Base-by-base conservation (phyloP, 2,113 vertebrate genomes). In the Sigmodon hispidus region DNA sequence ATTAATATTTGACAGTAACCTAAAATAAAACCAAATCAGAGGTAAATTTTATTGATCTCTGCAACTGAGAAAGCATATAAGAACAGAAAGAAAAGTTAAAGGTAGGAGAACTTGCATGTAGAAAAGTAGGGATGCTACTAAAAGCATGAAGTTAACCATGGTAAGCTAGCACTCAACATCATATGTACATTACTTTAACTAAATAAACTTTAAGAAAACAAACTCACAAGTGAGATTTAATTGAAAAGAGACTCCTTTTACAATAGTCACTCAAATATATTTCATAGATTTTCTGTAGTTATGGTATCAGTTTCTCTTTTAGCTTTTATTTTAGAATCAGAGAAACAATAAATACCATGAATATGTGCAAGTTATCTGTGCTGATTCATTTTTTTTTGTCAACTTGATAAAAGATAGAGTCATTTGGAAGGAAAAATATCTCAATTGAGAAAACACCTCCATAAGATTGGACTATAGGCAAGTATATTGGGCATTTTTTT, bases 11-110 rank as follows among this genome's bases (percentile, higher is more conserved):
- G 45, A 45, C 79, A 50, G 84, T 34, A 87, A 89, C 1, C 79
- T 76, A 79, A 87, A 90, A 87, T 45, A 36, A 84, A 94, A 86
- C 73, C 48, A 92, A 87, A 89, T 48, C 34, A 87, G 11, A 93
- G 55, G 2, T 21, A 67, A 69, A 92, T 69, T 40, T n/a, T 76
- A 40, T 16, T 63, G 45, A 34, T 84, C 57, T 15, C 72, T 55
- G 8, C 61, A 87, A 84, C 0, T 79, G 40, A 86, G 87, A 95
- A 77, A 72, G 16, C 43, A 85, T 76, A 79, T 26, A 73, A 86
- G 67, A 7, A 3, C 36, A 89, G 70, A 81, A 31, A 40, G 36
- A 36, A 72, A 48, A 11, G 16, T 3, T 40, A 31, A 75, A 76
- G 31, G 72, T 4, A 50, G 43, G 0, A 7, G 5, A 70, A 50